Evolutionary conservation across 2,113 vertebrate species (phyloP).

Genomic region (Egretta garzetta): DNA sequence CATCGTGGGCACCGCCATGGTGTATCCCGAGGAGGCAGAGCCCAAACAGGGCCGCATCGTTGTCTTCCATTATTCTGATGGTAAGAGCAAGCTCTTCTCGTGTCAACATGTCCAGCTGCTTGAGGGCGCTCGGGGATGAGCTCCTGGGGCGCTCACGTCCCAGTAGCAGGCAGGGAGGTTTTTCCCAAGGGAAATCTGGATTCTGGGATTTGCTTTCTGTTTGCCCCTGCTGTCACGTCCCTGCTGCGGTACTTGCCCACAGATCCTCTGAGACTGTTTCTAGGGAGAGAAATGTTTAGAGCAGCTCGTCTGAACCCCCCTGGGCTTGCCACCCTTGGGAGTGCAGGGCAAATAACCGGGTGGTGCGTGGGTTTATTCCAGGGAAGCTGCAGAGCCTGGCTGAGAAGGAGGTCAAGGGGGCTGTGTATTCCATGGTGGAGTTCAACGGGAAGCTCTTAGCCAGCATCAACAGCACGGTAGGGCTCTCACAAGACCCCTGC

Average conservation of each 20-base stretch:
- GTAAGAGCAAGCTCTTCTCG: slow-evolving; percentile 67
- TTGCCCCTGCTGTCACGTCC: fast-evolving
- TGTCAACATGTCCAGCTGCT: neutral
- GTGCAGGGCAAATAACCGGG: neutral
- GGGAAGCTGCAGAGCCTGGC: slow-evolving; percentile 97
- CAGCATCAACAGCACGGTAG: slow-evolving; percentile 99
- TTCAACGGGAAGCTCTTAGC: slow-evolving; percentile 97
- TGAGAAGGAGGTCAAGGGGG: slow-evolving; percentile 98
- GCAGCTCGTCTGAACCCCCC: neutral
- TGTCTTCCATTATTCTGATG: slow-evolving; percentile 96
- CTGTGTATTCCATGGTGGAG: slow-evolving; percentile 98
- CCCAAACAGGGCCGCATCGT: slow-evolving; percentile 98
- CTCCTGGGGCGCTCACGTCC: neutral
- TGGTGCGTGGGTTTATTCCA: slow-evolving; percentile 19
- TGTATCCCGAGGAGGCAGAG: slow-evolving; percentile 96
- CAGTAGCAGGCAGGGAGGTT: neutral
- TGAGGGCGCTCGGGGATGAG: neutral
- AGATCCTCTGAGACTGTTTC: neutral
- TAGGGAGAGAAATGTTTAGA: neutral
- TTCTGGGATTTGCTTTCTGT: neutral
- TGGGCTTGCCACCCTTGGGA: neutral
- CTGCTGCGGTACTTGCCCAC: neutral
- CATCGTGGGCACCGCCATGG: slow-evolving; percentile 97
- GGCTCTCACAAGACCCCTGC: neutral
- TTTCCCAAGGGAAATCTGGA: neutral